Conservation (phyloP, 35 echinoderm and acorn worm species). For the Anneissia japonica region DNA sequence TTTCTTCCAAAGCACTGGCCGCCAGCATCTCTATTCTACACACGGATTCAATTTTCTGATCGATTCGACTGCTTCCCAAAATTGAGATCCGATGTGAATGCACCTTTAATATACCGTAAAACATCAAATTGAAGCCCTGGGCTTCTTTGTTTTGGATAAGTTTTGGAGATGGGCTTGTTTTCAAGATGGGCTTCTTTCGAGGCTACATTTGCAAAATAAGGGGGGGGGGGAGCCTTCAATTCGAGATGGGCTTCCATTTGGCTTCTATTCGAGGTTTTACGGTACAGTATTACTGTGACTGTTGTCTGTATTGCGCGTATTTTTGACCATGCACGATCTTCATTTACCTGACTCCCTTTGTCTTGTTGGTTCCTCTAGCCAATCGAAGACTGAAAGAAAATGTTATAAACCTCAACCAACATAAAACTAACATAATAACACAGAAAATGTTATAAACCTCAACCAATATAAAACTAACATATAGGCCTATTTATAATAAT, state of each 20-base stretch:
- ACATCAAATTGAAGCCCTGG: too few species aligned
- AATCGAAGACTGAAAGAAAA: constrained; percentile 47
- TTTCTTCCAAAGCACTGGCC: too few species aligned
- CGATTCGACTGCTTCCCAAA: too few species aligned
- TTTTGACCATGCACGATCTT: background rate
- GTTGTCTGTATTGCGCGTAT: too few species aligned
- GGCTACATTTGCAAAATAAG: too few species aligned
- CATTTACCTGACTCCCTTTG: constrained; percentile 43
- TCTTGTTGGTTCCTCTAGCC: constrained; percentile 38
- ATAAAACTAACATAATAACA: background rate
- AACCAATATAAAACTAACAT: background rate
- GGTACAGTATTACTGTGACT: background rate
- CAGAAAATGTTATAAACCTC: background rate
- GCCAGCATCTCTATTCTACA: too few species aligned
- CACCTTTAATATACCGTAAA: too few species aligned
- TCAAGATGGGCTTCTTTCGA: background rate
- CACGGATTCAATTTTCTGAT: too few species aligned
- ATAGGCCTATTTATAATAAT: background rate
- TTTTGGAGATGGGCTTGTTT: background rate
- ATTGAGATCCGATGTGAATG: too few species aligned
- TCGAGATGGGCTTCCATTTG: background rate
- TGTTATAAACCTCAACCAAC: background rate
- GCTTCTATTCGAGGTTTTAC: background rate
- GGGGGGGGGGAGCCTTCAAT: background rate
- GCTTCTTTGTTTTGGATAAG: background rate